A percentile compares a stretch with the other conserved stretches of the same genome.
These are phyloP conservation scores for Caenorhabditis wallacei DNA, from an alignment of 2,888 invertebrate species.

Conservation along the genomic window DNA sequence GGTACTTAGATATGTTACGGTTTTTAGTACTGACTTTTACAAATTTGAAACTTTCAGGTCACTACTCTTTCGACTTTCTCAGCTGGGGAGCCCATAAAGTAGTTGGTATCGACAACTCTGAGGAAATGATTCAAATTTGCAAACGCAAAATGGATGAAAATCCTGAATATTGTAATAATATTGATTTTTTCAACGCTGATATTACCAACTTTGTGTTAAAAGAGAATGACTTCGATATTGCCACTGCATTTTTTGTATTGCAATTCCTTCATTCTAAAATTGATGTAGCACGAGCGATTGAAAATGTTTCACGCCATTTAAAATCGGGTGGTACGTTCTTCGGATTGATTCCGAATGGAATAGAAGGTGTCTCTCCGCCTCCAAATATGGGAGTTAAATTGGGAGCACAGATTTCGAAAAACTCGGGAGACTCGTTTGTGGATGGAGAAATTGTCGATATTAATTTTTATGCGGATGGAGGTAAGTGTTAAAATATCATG, in stretches of 20 bases:
- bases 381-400: constrained; percentile 51
- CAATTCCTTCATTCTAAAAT: constrained; percentile 57
- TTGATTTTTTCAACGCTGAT: constrained; percentile 24
- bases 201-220: constrained; percentile 22
- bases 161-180: background rate
- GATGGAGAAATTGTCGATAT: constrained; percentile 58
- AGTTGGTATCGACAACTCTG: constrained; percentile 57
- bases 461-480: constrained; percentile 56
- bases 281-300: constrained; percentile 40
- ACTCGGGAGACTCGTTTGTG: constrained; percentile 31
- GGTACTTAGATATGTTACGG: background rate
- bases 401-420: constrained; percentile 48
- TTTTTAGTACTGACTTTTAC: too few species aligned
- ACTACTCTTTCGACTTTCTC: constrained; percentile 59
- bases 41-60: constrained; percentile 30
- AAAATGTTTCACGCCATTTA: constrained; percentile 40
- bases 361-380: constrained; percentile 46
- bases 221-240: constrained; percentile 32
- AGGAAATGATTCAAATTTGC: constrained; percentile 59
- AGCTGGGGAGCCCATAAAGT: constrained; percentile 56
- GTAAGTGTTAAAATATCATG: background rate
- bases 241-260: constrained; percentile 59
- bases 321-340: constrained; percentile 32
- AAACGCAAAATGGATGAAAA: background rate
- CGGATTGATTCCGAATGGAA: constrained; percentile 60